Base-by-base conservation (phyloP, 2,888 invertebrate genomes). In the Entomobrya proxima region DNA sequence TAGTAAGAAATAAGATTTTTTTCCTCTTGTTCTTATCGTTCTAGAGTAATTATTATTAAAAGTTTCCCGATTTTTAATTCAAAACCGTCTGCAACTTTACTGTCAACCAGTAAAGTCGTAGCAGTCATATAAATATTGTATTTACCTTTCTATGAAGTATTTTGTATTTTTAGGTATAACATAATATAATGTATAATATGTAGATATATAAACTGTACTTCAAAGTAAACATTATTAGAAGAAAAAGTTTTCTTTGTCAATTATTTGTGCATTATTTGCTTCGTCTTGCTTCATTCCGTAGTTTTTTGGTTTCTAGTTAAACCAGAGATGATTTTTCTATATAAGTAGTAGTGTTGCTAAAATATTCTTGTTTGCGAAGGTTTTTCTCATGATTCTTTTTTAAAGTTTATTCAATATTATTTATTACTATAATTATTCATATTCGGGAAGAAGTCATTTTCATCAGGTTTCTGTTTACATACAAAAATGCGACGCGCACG, bases 221-320 rank as follows among this genome's bases (percentile, higher is more conserved):
- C 47, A 82, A 81, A 74, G 52, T 50, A 52, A 74, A 52, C 32
- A 35, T 52, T 35, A 82, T 75, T 75, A 82, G 35, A 35, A 82
- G 64, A 75, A 58, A 75, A 74, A 32, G 44, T 50, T 50, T 37
- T 78, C 61, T 77, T 77, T 85, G 78, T 85, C 85, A 74, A 85
- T 78, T 85, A 85, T 85, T 85, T 85, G 85, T 85, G 85, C 85
- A 85, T 85, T 85, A 84, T 78, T 85, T 85, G 85, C 85, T 85
- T 85, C 85, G 85, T 74, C 85, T 84, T 85, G 85, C 58, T 50
- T 58, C 24, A 72, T 32, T 15, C 32, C 27, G 15, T 44, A 9
- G 13, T 24, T 61, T 24, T 58, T 76, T 58, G 18, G 21, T 76
- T 76, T 18, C 3, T 40, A 40, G 52, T 37, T 69, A 27, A 40